These are phyloP conservation scores for Pleuronectes platessa DNA, from an alignment of 2,113 vertebrate genomes.

Conservation along the genomic window DNA sequence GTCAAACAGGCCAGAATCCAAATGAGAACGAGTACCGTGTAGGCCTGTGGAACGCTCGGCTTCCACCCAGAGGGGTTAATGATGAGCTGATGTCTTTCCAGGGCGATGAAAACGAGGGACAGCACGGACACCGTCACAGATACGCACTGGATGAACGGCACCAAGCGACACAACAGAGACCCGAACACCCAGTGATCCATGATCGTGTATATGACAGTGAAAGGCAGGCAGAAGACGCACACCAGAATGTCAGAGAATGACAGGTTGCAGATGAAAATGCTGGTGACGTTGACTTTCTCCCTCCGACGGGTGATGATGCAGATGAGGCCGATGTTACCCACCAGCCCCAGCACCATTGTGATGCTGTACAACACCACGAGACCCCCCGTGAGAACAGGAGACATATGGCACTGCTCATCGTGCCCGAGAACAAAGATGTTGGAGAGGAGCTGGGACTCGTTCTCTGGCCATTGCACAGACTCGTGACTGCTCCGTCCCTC, in stretches of 20 bases:
- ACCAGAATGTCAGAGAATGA: constrained; percentile 93
- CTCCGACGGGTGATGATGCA: constrained; percentile 87
- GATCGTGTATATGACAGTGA: constrained; percentile 89
- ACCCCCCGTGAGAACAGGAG: constrained; percentile 80
- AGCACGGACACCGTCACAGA: constrained; percentile 93
- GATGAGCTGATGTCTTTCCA: constrained; percentile 95
- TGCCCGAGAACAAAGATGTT: constrained; percentile 75
- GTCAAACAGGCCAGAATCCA: constrained; percentile 88
- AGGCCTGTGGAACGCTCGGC: constrained; percentile 88
- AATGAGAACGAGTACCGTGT: constrained; percentile 84
- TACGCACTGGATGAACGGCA: constrained; percentile 90
- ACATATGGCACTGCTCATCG: constrained; percentile 83
- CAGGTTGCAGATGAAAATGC: constrained; percentile 91
- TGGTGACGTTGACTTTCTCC: constrained; percentile 90
- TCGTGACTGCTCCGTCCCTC: constrained; percentile 29
- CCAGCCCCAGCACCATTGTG: constrained; percentile 87
- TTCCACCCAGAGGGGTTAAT: constrained; percentile 93
- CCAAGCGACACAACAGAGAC: constrained; percentile 88
- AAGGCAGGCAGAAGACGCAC: constrained; percentile 91
- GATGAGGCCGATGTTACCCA: constrained; percentile 91
- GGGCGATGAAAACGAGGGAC: constrained; percentile 91
- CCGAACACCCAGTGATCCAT: constrained; percentile 97
- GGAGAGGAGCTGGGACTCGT: constrained; percentile 60
- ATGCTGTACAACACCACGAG: constrained; percentile 87
- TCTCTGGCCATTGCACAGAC: constrained; percentile 42